Percentiles rank a stretch among this genome's conserved stretches.
Evolutionary conservation across 2,888 invertebrate species (phyloP).

Genomic region (Achlya flavicornis): DNA sequence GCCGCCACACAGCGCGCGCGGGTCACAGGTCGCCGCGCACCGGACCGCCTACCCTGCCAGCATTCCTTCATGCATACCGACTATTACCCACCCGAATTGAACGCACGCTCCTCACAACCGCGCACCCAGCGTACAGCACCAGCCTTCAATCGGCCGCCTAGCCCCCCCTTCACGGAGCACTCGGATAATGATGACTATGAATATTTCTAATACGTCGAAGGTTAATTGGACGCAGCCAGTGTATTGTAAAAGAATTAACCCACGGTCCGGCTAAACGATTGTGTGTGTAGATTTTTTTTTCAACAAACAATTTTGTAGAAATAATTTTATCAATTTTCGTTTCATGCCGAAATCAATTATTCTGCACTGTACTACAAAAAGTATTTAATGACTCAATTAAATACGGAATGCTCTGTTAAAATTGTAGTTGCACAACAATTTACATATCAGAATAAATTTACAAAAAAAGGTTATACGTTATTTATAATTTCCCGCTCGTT

Average conservation of each 20-base stretch:
- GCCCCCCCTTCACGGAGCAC: conserved; percentile 52
- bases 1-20: conserved; percentile 61
- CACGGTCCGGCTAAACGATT: conserved; percentile 55
- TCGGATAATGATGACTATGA: conserved; percentile 72
- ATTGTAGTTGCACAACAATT: conserved; percentile 14
- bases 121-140: conserved; percentile 26
- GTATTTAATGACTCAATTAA: conserved; percentile 34
- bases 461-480: background rate
- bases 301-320: conserved; percentile 34
- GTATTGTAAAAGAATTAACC: conserved; percentile 75
- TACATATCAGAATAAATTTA: background rate
- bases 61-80: conserved; percentile 52
- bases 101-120: conserved; percentile 26
- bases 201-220: conserved; percentile 75
- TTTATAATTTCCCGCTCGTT: background rate
- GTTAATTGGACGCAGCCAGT: conserved; percentile 79
- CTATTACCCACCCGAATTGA: conserved; percentile 22
- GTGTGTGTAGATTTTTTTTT: conserved; percentile 40
- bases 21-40: conserved; percentile 72
- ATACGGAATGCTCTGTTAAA: conserved; percentile 19
- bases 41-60: conserved; percentile 67
- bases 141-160: conserved; percentile 39
- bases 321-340: conserved; percentile 32
- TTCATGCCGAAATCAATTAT: conserved; percentile 36
- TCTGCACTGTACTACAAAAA: conserved; percentile 21